Evolutionary conservation across 2,888 invertebrate species (phyloP), one percentile per base, ranked within the genome.

Genomic region (Zelleria hepariella): DNA sequence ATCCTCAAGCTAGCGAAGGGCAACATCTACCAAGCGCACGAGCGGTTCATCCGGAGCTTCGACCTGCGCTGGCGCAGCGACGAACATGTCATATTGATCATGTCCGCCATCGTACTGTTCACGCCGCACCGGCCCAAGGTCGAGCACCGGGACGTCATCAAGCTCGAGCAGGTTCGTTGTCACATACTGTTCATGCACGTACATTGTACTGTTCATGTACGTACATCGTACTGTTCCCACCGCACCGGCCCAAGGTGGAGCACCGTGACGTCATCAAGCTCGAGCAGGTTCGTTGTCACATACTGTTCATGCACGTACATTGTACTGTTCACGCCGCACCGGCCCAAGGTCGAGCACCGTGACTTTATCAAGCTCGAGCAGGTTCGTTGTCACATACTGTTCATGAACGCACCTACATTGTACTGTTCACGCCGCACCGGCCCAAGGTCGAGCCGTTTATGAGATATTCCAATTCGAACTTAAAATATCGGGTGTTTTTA

Each of bases 61-160:
- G 94, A 95, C 73, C 91, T 94, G 54, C 91, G 93, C 65, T 96
- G 96, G 94, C 91, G 96, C 26, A 90, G 91, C 52, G 98, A 98
- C 86, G 95, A 96, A 77, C 94, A 95, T 76, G 93, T 98, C 59
- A 96, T 98, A 75, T 91, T 97, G 24, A 94, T 98, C 68, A 90
- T 98, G 80, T 95, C 95, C 73, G 97, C 98, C 67, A 96, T 99
- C 63, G 91, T 96, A 63, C 86, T 99, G 56, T 98, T 99, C 80
- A 93, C 95, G 58, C 96, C 98, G 0, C 93, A 94, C 62, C 85
- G 98, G 60, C 90, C 93, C 0, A 91, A 93, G 67, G 93, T 97
- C 20, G 92, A 96, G 66, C 96, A 97, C 75, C 90, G 92, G 21
- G 96, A 96, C 75, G 95, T 96, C 57, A 94, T 97, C 63, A 93